Evolutionary conservation across 2,113 vertebrate species (phyloP), one percentile per base, ranked within the genome.

Genomic region (Gobius niger): DNA sequence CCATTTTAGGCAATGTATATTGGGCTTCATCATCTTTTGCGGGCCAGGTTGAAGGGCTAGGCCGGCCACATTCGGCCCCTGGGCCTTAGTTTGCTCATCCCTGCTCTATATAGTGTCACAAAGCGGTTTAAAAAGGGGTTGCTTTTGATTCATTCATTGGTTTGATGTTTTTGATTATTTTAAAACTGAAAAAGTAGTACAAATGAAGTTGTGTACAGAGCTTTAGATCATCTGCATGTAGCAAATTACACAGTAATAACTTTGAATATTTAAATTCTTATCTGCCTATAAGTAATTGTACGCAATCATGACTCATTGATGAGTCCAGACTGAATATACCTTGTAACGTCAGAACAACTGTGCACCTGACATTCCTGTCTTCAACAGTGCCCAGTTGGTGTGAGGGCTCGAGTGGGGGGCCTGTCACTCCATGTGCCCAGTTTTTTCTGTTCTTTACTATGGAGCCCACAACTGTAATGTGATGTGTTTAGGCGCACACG

Each of bases 401-500:
- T 5, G 52, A 9, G 18, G 4, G 13, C 6, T 7, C 10, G 51
- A 7, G n/a, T 15, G 8, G 6, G 53, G 53, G 6, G 9, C 24
- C 2, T 56, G 19, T 34, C 11, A 10, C 10, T 56, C 19, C 18
- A 56, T 12, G 19, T 24, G 53, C 6, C 53, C 10, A 11, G 19
- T 24, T 9, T 6, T 47, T 12, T 4, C n/a, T 60, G 7, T 34
- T 19, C 53, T 75, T 41, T 24, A 52, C 41, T 63, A 68, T 81
- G n/a, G 78, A 85, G 11, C 12, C 14, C 44, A 44, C 46, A 50
- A 7, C n/a, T 46, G 46, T 84, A 44, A 75, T 11, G 56, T 34
- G 65, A 74, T 51, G 49, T 9, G 53, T 60, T 64, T 81, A 70
- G 64, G 63, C 66, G 56, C 80, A 84, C 80, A 69, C 77, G 57